A percentile compares a stretch with the other conserved stretches of the same genome.
Conservation (phyloP, 1,140 invertebrate species). For the Artemia franciscana region DNA sequence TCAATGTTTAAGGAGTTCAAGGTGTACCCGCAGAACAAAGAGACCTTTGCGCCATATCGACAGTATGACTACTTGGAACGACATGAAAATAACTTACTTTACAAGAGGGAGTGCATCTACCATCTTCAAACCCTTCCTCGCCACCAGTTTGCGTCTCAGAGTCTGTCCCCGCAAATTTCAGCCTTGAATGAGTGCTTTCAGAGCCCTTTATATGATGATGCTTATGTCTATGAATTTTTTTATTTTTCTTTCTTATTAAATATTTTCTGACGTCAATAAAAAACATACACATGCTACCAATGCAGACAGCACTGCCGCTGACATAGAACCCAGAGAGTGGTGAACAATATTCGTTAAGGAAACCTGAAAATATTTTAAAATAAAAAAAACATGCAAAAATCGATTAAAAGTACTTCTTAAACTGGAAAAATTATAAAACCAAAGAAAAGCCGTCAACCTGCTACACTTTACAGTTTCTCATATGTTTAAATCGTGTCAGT, state of each 20-base stretch:
- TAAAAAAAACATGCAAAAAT: background rate
- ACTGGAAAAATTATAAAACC: constrained; percentile 8
- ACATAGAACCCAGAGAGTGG: constrained; percentile 55
- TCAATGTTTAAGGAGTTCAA: too few species aligned
- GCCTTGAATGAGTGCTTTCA: background rate
- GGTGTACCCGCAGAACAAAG: too few species aligned
- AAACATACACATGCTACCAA: constrained; percentile 48
- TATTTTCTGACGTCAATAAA: constrained; percentile 50
- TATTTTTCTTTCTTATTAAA: constrained; percentile 26
- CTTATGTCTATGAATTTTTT: constrained; percentile 5
- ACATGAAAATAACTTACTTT: constrained; percentile 7
- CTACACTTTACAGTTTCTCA: too few species aligned
- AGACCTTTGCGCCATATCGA: too few species aligned
- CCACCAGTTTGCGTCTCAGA: background rate
- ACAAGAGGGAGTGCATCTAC: constrained; percentile 6
- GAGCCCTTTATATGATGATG: constrained; percentile 5
- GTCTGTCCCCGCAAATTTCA: background rate
- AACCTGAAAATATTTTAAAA: constrained; percentile 26
- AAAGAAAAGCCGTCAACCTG: too few species aligned
- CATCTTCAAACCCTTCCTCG: constrained; percentile 2
- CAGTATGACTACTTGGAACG: too few species aligned
- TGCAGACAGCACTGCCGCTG: constrained; percentile 45
- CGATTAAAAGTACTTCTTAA: background rate
- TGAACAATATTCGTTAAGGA: constrained; percentile 46
- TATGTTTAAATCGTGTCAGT: too few species aligned